A percentile compares a stretch with the other conserved stretches of the same genome.
Conservation (phyloP, 1,140 invertebrate genomes). For the Drosophila parvula region DNA sequence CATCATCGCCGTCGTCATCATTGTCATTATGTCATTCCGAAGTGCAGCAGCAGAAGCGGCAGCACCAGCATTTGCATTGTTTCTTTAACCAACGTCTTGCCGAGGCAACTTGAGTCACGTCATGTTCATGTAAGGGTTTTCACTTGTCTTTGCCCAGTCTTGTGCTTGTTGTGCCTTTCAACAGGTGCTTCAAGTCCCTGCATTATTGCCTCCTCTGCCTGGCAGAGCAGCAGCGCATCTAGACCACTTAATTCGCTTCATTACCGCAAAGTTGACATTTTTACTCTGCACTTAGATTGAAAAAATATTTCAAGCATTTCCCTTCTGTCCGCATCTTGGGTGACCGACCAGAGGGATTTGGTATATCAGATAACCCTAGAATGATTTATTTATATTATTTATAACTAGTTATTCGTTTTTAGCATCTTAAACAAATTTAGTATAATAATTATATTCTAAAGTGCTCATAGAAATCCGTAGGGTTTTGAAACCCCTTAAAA, state of each 20-base stretch:
- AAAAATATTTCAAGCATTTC: slow-evolving; percentile 51
- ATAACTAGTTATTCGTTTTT: background rate
- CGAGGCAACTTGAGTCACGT: slow-evolving; percentile 56
- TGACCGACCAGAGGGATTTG: slow-evolving; percentile 14
- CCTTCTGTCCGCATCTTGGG: slow-evolving; percentile 7
- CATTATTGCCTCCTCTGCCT: slow-evolving; percentile 12
- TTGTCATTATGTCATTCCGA: slow-evolving; percentile 63
- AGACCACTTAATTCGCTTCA: slow-evolving; percentile 56
- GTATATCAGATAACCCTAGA: background rate
- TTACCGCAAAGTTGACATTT: slow-evolving; percentile 66
- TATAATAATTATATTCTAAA: too few species aligned
- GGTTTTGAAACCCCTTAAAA: background rate
- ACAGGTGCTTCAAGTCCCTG: slow-evolving; percentile 58
- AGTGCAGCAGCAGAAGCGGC: slow-evolving; percentile 52
- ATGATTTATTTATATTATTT: background rate
- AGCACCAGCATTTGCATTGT: slow-evolving; percentile 66
- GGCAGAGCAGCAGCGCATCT: slow-evolving; percentile 10
- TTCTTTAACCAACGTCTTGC: slow-evolving; percentile 18
- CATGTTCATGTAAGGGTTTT: slow-evolving; percentile 44
- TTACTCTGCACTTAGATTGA: slow-evolving; percentile 33
- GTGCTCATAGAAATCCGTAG: too few species aligned
- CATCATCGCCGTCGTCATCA: slow-evolving; percentile 31
- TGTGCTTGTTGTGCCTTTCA: slow-evolving; percentile 29
- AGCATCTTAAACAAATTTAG: too few species aligned
- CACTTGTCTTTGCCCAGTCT: slow-evolving; percentile 29